Percentiles rank a stretch among this genome's conserved stretches.
Conservation (phyloP, 1,140 invertebrate species). For the Nilaparvata lugens region DNA sequence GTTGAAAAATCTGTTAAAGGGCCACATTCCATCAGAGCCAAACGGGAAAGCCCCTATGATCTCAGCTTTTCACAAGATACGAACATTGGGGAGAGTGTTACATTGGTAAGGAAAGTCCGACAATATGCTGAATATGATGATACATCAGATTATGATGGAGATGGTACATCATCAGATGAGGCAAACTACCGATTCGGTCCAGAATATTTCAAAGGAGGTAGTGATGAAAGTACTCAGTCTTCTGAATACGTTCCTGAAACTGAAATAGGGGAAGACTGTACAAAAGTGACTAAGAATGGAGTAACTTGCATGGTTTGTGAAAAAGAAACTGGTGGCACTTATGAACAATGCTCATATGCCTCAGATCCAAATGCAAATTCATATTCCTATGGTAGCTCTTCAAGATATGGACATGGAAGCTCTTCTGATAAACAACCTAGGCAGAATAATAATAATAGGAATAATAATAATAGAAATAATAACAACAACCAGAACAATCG, state of each 20-base stretch:
- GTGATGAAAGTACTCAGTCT: slow-evolving; percentile 23
- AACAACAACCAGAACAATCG: too few species aligned
- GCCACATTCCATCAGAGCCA: background rate
- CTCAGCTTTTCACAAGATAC: background rate
- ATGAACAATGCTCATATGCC: slow-evolving; percentile 58
- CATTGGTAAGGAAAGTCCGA: slow-evolving; percentile 15
- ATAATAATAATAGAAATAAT: too few species aligned
- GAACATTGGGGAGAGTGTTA: background rate
- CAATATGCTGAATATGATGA: slow-evolving; percentile 20
- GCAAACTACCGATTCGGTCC: slow-evolving; percentile 18
- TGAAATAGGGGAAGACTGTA: slow-evolving; percentile 41
- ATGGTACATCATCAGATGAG: background rate
- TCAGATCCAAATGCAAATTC: slow-evolving; percentile 56
- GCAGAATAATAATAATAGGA: background rate
- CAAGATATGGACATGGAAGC: slow-evolving; percentile 33
- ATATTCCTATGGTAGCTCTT: slow-evolving; percentile 46
- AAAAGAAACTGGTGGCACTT: slow-evolving; percentile 54
- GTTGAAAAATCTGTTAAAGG: slow-evolving; percentile 1
- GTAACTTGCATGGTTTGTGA: slow-evolving; percentile 56
- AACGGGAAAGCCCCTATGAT: slow-evolving; percentile 2
- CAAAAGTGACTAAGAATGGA: slow-evolving; percentile 48
- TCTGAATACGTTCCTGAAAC: slow-evolving; percentile 27
- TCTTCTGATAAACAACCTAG: slow-evolving; percentile 19
- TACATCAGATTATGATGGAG: slow-evolving; percentile 13
- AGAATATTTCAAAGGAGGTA: slow-evolving; percentile 20